Evolutionary conservation across 37 sponge, comb jelly and placozoan genomes (phyloP), one percentile per base, ranked within the genome.

Genomic region (Dysidea cf. avara): DNA sequence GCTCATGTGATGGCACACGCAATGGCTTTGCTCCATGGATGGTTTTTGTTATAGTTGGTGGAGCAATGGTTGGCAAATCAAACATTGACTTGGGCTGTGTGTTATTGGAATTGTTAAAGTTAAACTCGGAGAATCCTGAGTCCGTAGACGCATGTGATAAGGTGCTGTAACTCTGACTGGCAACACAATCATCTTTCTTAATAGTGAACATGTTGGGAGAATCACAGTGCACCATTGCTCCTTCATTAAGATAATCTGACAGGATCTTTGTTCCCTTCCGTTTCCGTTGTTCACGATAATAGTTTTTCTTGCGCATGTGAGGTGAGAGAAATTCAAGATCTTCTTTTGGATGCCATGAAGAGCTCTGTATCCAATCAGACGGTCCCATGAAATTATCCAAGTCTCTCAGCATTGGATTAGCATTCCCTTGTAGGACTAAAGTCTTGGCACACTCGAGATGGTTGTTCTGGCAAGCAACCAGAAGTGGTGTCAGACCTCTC

Each of bases 351-450:
- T 57, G 70, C 46, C 46, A 43, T 11, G 71, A 68, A 2, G 68
- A 46, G 18, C 46, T 16, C 30, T 60, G 67, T 71, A 84, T 71
- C 92, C 87, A 92, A 5, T 92, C 83, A 34, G 63, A 70, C 18
- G 92, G 80, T 39, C 60, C 79, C 79, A 79, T 86, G 63, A 92
- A 92, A 36, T 79, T 66, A 28, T 92, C 92, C 38, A 92, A 55
- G 39, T 92, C 92, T 53, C 92, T 72, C n/a, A 86, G 71, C 1
- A 59, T 92, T 1, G 76, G 51, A 2, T 83, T 82, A 0, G 92
- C 92, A 31, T 75, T 67, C 13, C 91, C 91, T 12, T 86, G 76
- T 4, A 20, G 7, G 1, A 86, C 92, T 0, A 92, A 68, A 9
- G 83, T 46, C 30, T 53, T 64, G 12, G 87, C 83, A 26, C 67